Conservation (phyloP, 2,888 invertebrate species). For the Scaptomyza polygonia region DNA sequence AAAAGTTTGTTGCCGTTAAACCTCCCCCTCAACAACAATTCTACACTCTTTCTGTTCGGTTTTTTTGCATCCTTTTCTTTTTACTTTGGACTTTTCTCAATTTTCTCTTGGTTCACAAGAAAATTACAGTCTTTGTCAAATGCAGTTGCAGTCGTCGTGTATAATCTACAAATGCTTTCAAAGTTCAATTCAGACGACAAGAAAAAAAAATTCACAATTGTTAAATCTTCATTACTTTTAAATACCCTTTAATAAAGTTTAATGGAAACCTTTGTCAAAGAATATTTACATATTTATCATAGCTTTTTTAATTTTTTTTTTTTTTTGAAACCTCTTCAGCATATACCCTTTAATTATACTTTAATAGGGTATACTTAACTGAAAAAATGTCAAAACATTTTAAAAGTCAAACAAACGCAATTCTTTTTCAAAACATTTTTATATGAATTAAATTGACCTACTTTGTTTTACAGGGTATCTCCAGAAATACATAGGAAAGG, state of each 20-base stretch:
- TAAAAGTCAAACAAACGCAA: background rate
- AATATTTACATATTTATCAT: too few species aligned
- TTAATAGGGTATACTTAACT: constrained; percentile 1
- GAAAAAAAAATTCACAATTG: constrained; percentile 17
- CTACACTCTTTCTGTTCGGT: background rate
- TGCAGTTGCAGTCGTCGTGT: constrained; percentile 49
- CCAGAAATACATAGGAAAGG: constrained; percentile 6
- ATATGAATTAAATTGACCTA: background rate
- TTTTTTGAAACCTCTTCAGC: too few species aligned
- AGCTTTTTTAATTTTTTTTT: too few species aligned
- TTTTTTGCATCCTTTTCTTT: constrained; percentile 20
- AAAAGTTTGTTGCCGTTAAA: constrained; percentile 44
- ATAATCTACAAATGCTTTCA: constrained; percentile 53
- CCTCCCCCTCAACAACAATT: background rate
- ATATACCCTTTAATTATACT: background rate
- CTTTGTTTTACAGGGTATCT: constrained; percentile 3
- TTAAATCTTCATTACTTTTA: background rate
- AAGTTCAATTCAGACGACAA: constrained; percentile 51
- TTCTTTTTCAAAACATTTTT: background rate
- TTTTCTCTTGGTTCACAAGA: constrained; percentile 39
- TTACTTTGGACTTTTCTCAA: constrained; percentile 33
- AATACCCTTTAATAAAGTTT: too few species aligned
- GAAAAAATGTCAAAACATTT: background rate
- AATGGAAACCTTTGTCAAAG: too few species aligned
- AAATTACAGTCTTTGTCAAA: constrained; percentile 71